Evolutionary conservation across 2,888 invertebrate species (phyloP).

Genomic region (Caenorhabditis imperialis): DNA sequence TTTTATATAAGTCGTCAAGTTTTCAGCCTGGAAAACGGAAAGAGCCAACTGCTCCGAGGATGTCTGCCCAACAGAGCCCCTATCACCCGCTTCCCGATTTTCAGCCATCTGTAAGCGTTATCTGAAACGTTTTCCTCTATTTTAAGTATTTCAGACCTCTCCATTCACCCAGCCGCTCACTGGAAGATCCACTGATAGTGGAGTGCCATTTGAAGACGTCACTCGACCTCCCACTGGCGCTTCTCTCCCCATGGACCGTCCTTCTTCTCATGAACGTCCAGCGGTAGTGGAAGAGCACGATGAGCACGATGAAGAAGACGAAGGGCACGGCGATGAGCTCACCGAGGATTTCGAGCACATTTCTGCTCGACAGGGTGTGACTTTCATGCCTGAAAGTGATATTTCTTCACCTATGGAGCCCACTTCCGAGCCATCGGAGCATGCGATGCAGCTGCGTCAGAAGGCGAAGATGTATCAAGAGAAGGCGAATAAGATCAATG

Average conservation of each 20-base stretch:
- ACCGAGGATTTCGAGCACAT: background rate
- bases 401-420: conserved; percentile 1
- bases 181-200: conserved; percentile 49
- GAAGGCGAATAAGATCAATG: too few species aligned
- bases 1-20: too few species aligned
- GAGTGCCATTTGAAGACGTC: conserved; percentile 43
- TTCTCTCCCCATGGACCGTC: conserved; percentile 33
- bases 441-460: too few species aligned
- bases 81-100: conserved; percentile 8
- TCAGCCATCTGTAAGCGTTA: background rate
- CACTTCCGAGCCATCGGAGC: background rate
- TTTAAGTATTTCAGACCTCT: conserved; percentile 14
- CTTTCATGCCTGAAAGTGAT: background rate
- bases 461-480: too few species aligned
- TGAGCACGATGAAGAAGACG: conserved; percentile 8
- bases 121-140: background rate
- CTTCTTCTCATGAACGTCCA: background rate
- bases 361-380: background rate
- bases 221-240: conserved; percentile 46
- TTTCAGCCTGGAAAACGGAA: too few species aligned
- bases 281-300: conserved; percentile 12
- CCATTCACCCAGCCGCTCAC: conserved; percentile 19
- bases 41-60: too few species aligned
- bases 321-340: background rate
- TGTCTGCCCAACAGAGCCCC: too few species aligned